Percentiles rank a stretch among this genome's conserved stretches.
phyloP scores from a whole-genome alignment of 1,140 invertebrate species.

The Heliconius congener region DNA sequence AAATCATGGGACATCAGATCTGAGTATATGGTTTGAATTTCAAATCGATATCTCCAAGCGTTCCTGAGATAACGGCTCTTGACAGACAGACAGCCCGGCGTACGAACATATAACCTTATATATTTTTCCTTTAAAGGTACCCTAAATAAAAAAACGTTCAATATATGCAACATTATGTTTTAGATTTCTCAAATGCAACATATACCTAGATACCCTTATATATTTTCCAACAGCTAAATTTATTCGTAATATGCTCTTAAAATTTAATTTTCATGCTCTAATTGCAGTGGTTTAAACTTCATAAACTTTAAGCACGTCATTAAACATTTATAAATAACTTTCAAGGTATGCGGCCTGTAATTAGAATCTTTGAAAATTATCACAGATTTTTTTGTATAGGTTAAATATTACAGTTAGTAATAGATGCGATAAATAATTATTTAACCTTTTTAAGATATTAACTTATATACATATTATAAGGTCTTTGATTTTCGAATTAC shows the following conservation, averaged over 20 bases:
- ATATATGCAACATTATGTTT: not conserved
- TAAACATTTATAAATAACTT: conserved; percentile 16
- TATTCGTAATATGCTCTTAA: conserved; percentile 7
- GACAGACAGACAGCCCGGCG: too few relatives aligned
- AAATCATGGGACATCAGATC: too few relatives aligned
- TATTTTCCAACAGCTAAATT: conserved; percentile 7
- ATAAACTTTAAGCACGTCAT: conserved; percentile 14
- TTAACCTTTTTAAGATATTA: not conserved
- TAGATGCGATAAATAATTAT: not conserved
- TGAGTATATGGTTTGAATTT: too few relatives aligned
- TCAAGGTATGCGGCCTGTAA: conserved; percentile 4
- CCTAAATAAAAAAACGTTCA: too few relatives aligned
- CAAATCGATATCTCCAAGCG: too few relatives aligned
- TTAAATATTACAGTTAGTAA: not conserved
- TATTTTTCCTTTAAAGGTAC: too few relatives aligned
- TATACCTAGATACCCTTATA: not conserved
- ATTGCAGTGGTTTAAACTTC: conserved; percentile 14
- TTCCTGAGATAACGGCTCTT: too few relatives aligned
- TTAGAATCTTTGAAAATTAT: not conserved
- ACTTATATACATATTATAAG: too few relatives aligned
- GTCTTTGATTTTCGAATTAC: too few relatives aligned
- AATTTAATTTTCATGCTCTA: conserved; percentile 19
- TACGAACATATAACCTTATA: too few relatives aligned
- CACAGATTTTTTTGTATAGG: not conserved
- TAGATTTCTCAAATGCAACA: not conserved